Base-by-base conservation (phyloP, 2,113 vertebrate species). In the Hydropotes inermis region DNA sequence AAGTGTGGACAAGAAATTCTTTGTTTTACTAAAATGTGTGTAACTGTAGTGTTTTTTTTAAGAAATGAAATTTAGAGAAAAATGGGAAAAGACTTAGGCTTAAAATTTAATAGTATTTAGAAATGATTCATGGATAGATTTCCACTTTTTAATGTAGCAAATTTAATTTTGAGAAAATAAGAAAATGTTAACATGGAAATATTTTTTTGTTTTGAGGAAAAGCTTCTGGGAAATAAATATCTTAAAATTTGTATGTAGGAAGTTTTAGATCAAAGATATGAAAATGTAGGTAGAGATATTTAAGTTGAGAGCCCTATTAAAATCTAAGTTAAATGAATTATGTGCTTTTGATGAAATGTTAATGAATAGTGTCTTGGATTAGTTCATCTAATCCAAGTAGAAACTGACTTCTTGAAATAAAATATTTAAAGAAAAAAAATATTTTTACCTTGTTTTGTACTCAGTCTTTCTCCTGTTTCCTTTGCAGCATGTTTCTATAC, bases 141-240 rank as follows among this genome's bases (percentile, higher is more conserved):
- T 95, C 50, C 87, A 70, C 52, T 97, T 88, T 50, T 96, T 98
- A 97, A 78, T 79, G 52, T 8, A 91, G 33, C 79, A 86, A 47
- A 79, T 97, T 97, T 94, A 78, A 93, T 92, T 93, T 96, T 82
- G 81, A 95, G 94, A 96, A 96, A 87, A 30, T 58, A 21, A 91
- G 36, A 81, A 97, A 95, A 82, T 16, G 23, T 91, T 87, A 90
- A 95, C 79, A 89, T 96, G 55, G 87, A 92, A 97, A 83, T 86
- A 50, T 30, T 89, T 60, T 78, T 95, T 89, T 92, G 36, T 96
- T 95, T 94, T 96, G 67, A 98, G 58, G 47, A 89, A 93, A 93
- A 81, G 54, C 54, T 98, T 89, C 60, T 96, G 58, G 45, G 25
- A 96, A 95, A 95, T 30, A 96, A 54, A 47, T 94, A 45, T 13